Conservation (phyloP, 1,140 invertebrate species). For the Phortica variegata region DNA sequence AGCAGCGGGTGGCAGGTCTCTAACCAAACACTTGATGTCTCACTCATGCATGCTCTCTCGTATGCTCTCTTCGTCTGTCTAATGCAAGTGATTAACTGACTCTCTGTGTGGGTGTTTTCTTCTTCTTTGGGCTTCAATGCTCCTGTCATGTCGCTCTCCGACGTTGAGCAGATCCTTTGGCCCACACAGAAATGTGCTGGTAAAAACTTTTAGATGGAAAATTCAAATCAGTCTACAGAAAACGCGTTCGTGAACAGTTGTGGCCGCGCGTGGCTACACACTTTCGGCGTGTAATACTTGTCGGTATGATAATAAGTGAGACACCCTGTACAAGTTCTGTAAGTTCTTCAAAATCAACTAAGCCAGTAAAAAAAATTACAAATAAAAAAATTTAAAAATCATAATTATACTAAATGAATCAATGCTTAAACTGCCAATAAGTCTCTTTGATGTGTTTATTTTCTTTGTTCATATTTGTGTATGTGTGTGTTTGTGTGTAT, state of each 20-base stretch:
- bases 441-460: not conserved
- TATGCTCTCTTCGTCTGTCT: constrained; percentile 3
- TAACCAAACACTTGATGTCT: constrained; percentile 11
- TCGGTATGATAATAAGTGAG: constrained; percentile 58
- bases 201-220: constrained; percentile 34
- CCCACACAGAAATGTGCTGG: no score
- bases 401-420: no score
- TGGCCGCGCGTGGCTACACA: constrained; percentile 56
- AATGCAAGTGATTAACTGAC: constrained; percentile 1
- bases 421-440: constrained; percentile 2
- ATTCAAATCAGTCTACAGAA: constrained; percentile 57
- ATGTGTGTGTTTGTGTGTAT: no score
- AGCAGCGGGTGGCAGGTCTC: constrained; percentile 6
- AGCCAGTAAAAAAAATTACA: constrained; percentile 14
- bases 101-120: constrained; percentile 29
- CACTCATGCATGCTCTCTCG: constrained; percentile 12
- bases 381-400: constrained; percentile 3
- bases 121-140: constrained; percentile 40
- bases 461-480: no score
- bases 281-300: constrained; percentile 57
- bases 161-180: no score
- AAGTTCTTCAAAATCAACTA: constrained; percentile 38
- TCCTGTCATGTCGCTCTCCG: no score
- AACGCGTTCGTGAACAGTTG: constrained; percentile 57
- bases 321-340: constrained; percentile 58